Conservation (phyloP, 2,113 vertebrate genomes). For the Galemys pyrenaicus region DNA sequence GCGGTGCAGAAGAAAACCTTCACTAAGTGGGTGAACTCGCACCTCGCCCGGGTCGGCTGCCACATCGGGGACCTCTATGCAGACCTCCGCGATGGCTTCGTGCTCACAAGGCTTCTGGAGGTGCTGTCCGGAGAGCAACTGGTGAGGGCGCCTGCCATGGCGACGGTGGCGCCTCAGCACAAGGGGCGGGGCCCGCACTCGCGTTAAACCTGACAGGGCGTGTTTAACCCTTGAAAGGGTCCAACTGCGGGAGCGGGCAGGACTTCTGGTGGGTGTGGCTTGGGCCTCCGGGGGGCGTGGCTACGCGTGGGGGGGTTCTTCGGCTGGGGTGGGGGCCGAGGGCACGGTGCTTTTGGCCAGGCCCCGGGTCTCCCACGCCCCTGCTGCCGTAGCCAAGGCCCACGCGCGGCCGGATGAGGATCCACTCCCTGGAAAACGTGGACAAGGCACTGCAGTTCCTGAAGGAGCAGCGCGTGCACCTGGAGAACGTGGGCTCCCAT, state of each 20-base stretch:
- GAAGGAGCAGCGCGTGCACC: constrained; percentile 96
- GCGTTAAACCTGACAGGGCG: not conserved
- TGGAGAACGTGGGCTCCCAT: constrained; percentile 97
- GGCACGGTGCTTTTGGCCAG: not conserved
- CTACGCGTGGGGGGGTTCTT: not conserved
- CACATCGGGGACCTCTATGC: constrained; percentile 93
- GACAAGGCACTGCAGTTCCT: constrained; percentile 98
- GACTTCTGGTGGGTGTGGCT: not conserved
- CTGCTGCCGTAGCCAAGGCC: constrained; percentile 89
- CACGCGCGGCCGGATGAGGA: constrained; percentile 95
- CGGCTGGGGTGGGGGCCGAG: not conserved
- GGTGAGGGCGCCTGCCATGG: constrained; percentile 82
- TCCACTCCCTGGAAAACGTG: constrained; percentile 96
- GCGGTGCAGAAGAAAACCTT: constrained; percentile 98
- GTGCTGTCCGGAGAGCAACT: constrained; percentile 95
- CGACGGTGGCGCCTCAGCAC: too few species aligned
- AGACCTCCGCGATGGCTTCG: constrained; percentile 93
- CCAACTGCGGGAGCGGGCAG: not conserved
- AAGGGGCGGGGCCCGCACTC: not conserved
- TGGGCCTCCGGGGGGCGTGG: not conserved
- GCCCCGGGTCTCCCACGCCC: not conserved
- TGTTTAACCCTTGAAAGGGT: not conserved
- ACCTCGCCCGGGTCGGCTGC: constrained; percentile 92
- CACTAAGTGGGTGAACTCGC: constrained; percentile 97
- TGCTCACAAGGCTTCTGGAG: constrained; percentile 95